A percentile compares a stretch with the other conserved stretches of the same genome.
phyloP scores from a whole-genome alignment of 2,113 vertebrate genomes.

The Shinisaurus crocodilurus region DNA sequence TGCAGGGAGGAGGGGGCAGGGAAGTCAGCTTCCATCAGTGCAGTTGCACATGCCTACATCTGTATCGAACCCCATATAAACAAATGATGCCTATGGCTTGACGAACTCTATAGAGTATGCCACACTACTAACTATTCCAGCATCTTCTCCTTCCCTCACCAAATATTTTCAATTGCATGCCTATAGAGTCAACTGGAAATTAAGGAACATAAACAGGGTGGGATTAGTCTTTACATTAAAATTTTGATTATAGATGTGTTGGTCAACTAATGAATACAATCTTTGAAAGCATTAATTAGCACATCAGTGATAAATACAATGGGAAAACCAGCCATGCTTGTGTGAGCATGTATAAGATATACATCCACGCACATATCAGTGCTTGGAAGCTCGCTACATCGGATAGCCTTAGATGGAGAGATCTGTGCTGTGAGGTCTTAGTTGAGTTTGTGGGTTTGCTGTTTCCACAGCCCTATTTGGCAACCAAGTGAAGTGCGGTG shows the following conservation, averaged over 20 bases:
- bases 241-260: slow-evolving; percentile 36
- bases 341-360: background rate
- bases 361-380: background rate
- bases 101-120: background rate
- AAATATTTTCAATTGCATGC: slow-evolving; percentile 6
- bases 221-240: slow-evolving; percentile 4
- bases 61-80: background rate
- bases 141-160: background rate
- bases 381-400: background rate
- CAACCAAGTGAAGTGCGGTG: background rate
- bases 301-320: slow-evolving; percentile 33
- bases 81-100: background rate
- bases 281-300: background rate
- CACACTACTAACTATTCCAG: background rate
- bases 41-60: too few relatives aligned
- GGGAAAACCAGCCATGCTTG: slow-evolving; percentile 29
- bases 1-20: too few relatives aligned
- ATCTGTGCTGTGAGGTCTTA: background rate
- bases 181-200: background rate
- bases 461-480: background rate
- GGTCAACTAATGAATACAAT: slow-evolving; percentile 21
- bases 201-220: slow-evolving; percentile 1
- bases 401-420: background rate
- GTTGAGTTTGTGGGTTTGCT: background rate
- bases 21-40: too few relatives aligned